These are phyloP conservation scores for Scytalopus superciliaris DNA, from an alignment of 2,113 vertebrate genomes.

Conservation along the genomic window DNA sequence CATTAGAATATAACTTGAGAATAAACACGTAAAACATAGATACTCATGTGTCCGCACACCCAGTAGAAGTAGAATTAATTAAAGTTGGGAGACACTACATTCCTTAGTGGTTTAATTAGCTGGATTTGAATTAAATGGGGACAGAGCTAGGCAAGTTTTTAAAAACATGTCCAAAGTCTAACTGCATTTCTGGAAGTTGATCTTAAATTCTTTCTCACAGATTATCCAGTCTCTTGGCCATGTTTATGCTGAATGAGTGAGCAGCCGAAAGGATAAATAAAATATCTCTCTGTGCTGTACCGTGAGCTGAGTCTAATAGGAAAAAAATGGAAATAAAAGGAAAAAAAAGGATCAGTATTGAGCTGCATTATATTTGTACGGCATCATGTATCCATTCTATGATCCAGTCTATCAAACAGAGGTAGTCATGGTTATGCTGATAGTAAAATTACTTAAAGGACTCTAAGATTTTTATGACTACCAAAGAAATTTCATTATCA, in stretches of 20 bases:
- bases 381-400: background rate
- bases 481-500: constrained; percentile 71
- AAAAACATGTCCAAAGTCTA: constrained; percentile 42
- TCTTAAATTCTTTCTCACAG: constrained; percentile 56
- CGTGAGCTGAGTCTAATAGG: background rate
- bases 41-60: background rate
- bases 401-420: constrained; percentile 40
- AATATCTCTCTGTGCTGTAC: constrained; percentile 1
- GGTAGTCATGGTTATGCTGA: constrained; percentile 43
- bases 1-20: background rate
- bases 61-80: constrained; percentile 58
- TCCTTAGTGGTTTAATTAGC: constrained; percentile 54
- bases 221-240: constrained; percentile 60
- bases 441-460: constrained; percentile 64
- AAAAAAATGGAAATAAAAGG: background rate
- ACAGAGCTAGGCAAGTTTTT: constrained; percentile 20
- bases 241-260: constrained; percentile 42
- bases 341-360: background rate
- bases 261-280: constrained; percentile 35
- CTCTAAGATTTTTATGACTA: constrained; percentile 70
- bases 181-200: constrained; percentile 37
- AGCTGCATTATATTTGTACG: background rate
- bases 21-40: background rate
- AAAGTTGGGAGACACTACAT: constrained; percentile 32
- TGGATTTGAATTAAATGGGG: constrained; percentile 49